These are phyloP conservation scores for Aphelenchoides fujianensis DNA, from an alignment of 1,140 invertebrate species.

Conservation along the genomic window DNA sequence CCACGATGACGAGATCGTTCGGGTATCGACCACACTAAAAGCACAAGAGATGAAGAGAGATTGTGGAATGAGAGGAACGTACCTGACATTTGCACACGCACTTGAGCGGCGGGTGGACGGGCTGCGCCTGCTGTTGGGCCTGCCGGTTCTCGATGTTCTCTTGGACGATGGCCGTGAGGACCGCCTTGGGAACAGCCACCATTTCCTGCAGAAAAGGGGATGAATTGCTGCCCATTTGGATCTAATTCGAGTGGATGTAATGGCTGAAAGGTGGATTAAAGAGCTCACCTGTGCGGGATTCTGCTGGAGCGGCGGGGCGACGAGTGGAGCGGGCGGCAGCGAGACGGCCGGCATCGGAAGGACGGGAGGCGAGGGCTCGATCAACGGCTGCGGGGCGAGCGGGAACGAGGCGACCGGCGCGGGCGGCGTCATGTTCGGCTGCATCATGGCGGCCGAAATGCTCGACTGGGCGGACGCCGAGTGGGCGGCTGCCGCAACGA, in stretches of 20 bases:
- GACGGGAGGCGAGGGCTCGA: not conserved
- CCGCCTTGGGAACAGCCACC: slow-evolving; percentile 49
- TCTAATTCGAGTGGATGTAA: too few relatives aligned
- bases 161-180: slow-evolving; percentile 48
- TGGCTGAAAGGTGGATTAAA: not conserved
- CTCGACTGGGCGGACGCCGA: too few relatives aligned
- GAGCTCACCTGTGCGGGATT: not conserved
- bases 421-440: not conserved
- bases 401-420: slow-evolving; percentile 27
- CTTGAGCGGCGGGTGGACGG: slow-evolving; percentile 36
- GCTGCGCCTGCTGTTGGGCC: slow-evolving; percentile 27
- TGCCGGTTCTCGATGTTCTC: slow-evolving; percentile 38
- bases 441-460: not conserved
- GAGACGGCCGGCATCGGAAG: slow-evolving; percentile 5
- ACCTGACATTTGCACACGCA: slow-evolving; percentile 51
- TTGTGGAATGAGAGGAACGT: not conserved
- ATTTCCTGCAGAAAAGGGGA: slow-evolving; percentile 36
- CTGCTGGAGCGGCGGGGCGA: not conserved
- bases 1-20: slow-evolving; percentile 53
- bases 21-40: slow-evolving; percentile 53
- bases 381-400: slow-evolving; percentile 5
- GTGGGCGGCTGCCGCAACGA: too few relatives aligned
- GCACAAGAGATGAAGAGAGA: not conserved
- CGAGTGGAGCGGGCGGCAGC: not conserved
- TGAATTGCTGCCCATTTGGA: not conserved